Base-by-base conservation (phyloP, 2,888 invertebrate genomes). In the Myopa tessellatipennis region DNA sequence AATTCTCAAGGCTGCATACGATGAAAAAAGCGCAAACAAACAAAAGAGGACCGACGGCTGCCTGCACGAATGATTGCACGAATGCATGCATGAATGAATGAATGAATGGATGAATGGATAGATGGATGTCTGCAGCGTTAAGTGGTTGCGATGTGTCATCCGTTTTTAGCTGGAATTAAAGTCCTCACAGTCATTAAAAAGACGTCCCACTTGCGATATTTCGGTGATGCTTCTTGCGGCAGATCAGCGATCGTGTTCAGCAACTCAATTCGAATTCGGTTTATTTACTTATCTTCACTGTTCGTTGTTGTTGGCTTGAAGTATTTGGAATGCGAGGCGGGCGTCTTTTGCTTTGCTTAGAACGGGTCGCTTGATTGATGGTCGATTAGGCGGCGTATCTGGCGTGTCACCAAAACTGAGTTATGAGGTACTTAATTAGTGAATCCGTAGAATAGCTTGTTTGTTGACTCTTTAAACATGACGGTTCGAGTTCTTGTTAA, bases 241-340 rank as follows among this genome's bases (percentile, higher is more conserved):
- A 34, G 79, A 76, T 77, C 72, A 67, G 61, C 18, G 60, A 68
- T 69, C 52, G 65, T 60, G 72, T 61, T 68, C 67, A 58, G 61
- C 26, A 60, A 61, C 45, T 67, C 36, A 65, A 63, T 77, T 80
- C 81, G 79, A 79, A 80, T 80, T 79, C 80, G 77, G 76, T 65
- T 52, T 65, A 7, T 65, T 34, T 65, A 6, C 34, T 50, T 50
- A 36, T 65, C 16, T 74, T 65, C 7, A 74, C 18, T 65, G 36
- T 58, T 72, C 36, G 65, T 18, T 36, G 16, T 10, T 18, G 74
- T 55, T 4, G 67, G 7, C 16, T 36, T 71, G 45, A 40, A 50
- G 8, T 68, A 58, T 68, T 65, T 68, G 69, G 69, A 75, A 75
- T 75, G 52, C 69, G 36, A 55, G 65, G 58, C 61, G 67, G 12